Base-by-base conservation (phyloP, 2,797 vertebrate genomes). In the Oreonectes daqikongensis region DNA sequence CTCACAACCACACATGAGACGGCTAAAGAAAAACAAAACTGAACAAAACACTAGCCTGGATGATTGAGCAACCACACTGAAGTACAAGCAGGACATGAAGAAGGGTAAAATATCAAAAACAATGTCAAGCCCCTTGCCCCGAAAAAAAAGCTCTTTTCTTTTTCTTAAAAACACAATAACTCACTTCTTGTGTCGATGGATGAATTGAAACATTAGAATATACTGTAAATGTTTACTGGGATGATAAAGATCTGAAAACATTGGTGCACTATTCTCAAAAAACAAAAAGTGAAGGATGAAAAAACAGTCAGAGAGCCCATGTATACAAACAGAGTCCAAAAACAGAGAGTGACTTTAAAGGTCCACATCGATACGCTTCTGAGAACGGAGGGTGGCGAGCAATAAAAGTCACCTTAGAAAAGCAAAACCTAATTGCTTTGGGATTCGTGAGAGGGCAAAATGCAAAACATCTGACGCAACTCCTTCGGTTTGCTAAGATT, bases 1-100 rank as follows among this genome's bases (percentile, higher is more conserved):
- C 77, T 68, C 48, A 66, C 42, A 46, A 53, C 60, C 73, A 69
- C 50, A 74, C 46, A 66, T 48, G 65, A 53, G 26, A 44, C 10
- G 48, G 22, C 42, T 20, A 28, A 11, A 17, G 26, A 38, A n/a
- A 35, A 46, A 17, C 20, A n/a, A 18, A 30, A 32, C 30, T 9
- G 18, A 61, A 61, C 30, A 38, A 66, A 74, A 67, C 48, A 84
- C 88, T 83, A 84, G 86, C 83, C 87, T 82, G 87, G 82, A 76
- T 65, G 71, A 77, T 30, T 63, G 83, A 89, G 86, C 89, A 89
- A 77, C 64, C 66, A 81, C 22, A 38, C 69, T 69, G 60, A 80
- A 71, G 80, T 78, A 88, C 85, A 71, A 74, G 84, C 73, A 61
- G 81, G 70, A 85, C 55, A 74, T 68, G 82, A 84, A 82, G 76